Conservation (phyloP, 2,797 vertebrate species). For the Lepilemur septentrionalis region DNA sequence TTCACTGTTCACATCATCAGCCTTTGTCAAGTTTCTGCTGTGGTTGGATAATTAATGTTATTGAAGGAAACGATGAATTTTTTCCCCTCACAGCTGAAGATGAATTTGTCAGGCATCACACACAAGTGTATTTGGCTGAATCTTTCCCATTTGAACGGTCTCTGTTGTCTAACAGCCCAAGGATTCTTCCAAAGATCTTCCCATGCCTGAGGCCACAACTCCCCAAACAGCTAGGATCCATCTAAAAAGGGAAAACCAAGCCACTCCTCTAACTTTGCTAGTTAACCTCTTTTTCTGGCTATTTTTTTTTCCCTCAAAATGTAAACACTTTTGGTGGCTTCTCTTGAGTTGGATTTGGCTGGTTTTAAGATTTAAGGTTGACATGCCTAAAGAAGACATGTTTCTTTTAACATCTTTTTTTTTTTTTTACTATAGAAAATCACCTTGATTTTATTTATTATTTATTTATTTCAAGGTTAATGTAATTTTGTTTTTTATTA, state of each 20-base stretch:
- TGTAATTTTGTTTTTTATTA: neutral
- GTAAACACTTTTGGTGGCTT: neutral
- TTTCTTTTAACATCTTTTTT: neutral
- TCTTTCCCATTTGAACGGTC: conserved; percentile 32
- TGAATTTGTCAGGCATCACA: neutral
- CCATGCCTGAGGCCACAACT: neutral
- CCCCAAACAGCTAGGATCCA: neutral
- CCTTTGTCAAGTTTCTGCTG: conserved; percentile 55
- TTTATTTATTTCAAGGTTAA: neutral
- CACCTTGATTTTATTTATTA: neutral
- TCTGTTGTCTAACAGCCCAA: neutral
- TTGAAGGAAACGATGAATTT: conserved; percentile 58
- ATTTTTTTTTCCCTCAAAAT: neutral
- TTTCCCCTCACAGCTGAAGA: conserved; percentile 58
- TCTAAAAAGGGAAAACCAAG: neutral
- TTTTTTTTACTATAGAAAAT: neutral
- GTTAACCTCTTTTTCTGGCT: neutral
- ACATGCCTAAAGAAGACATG: neutral
- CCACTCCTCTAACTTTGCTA: neutral
- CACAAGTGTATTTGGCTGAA: conserved; percentile 51
- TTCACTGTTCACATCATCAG: conserved; percentile 47
- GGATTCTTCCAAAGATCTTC: conserved; percentile 21
- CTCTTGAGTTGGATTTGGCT: conserved; percentile 32
- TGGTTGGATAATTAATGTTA: conserved; percentile 61
- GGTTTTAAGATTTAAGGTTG: neutral